Percentiles rank a stretch among this genome's conserved stretches.
Conservation (phyloP, 2,113 vertebrate genomes). For the Glaucomys volans region DNA sequence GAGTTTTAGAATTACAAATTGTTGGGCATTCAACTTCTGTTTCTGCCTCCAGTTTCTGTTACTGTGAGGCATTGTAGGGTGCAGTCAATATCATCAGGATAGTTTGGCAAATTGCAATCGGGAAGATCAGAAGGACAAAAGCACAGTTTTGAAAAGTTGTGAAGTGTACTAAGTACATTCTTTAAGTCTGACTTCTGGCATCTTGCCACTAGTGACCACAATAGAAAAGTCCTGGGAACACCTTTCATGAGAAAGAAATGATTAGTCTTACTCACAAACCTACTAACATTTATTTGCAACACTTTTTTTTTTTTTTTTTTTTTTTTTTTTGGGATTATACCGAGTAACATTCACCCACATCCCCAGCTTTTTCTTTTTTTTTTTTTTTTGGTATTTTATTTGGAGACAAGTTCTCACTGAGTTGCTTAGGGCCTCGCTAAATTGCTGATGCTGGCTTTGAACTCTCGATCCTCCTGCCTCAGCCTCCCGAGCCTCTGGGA, state of each 20-base stretch:
- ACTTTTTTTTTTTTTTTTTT: no score
- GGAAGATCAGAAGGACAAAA: constrained; percentile 29
- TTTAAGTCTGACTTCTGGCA: not conserved
- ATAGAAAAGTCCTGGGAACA: not conserved
- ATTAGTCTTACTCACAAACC: not conserved
- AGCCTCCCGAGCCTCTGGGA: no score
- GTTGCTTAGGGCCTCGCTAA: no score
- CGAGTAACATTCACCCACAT: no score
- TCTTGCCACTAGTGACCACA: not conserved
- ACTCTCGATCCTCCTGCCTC: no score
- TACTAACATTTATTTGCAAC: not conserved
- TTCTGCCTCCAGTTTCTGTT: constrained; percentile 22
- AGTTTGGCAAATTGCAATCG: not conserved
- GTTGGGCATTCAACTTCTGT: not conserved
- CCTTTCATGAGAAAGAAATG: constrained; percentile 34
- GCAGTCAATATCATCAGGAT: not conserved
- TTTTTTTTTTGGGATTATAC: no score
- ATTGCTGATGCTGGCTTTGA: no score
- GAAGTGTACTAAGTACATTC: not conserved
- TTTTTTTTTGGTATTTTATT: no score
- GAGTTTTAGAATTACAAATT: not conserved
- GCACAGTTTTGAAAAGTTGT: not conserved
- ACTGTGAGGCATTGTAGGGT: not conserved
- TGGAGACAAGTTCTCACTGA: no score
- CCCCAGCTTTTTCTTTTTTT: no score